Base-by-base conservation (phyloP, 1,140 invertebrate genomes). In the Phocides pigmalion region DNA sequence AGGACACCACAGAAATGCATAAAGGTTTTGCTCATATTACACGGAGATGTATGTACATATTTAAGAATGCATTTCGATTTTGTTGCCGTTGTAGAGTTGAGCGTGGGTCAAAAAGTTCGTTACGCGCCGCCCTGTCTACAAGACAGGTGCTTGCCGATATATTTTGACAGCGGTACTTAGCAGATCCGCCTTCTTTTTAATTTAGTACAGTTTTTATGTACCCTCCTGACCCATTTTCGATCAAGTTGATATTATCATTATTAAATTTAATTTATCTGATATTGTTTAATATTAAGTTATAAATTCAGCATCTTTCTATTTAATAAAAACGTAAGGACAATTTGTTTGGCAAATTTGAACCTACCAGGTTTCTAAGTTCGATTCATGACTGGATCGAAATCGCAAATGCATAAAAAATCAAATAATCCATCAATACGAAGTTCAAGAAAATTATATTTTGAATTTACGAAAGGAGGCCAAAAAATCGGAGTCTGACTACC, bases 111-210 rank as follows among this genome's bases (percentile, higher is more conserved):
- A 76, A 78, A 80, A 84, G 79, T 74, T 76, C 78, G 77, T 84
- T 85, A 79, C 74, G 79, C 81, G 81, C 79, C 84, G 62, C 63
- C 66, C 68, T 73, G 86, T 87, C 86, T 89, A 49, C 59, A 51
- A 72, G 74, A 79, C 88, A 90, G 88, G 88, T 90, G 88, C 70
- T 76, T 66, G 73, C 74, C 75, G 76, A 83, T 89, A 49, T 58
- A 84, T 90, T 89, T 90, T 88, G 86, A 90, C 86, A 88, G 83
- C 74, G 76, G 82, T 82, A 89, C 73, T 89, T 88, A 89, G 84
- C 81, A 86, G 80, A 87, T 81, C 77, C 87, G 73, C 81, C 80
- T 77, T 72, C 78, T 82, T 87, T 74, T 69, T 81, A 71, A 83
- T 80, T 82, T 80, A 76, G 79, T 84, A 64, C 64, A 68, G 56